Evolutionary conservation across 2,797 vertebrate species (phyloP), one percentile per base, ranked within the genome.

Genomic region (Microctenopoma stevenorrisi): DNA sequence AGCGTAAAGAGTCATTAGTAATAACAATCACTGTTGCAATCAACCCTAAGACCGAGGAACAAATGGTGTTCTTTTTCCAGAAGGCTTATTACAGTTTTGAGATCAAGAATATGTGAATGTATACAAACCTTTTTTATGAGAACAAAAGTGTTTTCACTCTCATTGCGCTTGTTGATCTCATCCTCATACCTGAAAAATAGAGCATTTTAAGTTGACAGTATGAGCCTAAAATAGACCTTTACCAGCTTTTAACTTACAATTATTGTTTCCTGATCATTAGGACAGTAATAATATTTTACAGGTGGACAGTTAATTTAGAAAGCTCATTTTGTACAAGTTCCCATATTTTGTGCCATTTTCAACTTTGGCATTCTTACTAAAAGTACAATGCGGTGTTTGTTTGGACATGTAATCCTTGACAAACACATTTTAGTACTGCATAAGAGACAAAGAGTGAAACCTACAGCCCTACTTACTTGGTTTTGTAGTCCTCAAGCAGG

Each of bases 121-220:
- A n/a, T 58, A 84, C 90, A 73, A 69, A 98, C 97, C 95, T 99
- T 98, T 91, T 99, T 98, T 7, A 96, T 79, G 43, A 97, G 70
- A 71, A 98, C 96, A 70, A 98, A 98, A 48, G 92, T 95, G 7
- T 99, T 98, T 83, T 99, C 97, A 0, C 93, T 95, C 1, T 93
- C 83, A 0, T 94, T 94, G 18, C 96, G 95, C 61, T 86, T 95
- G 92, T 96, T 96, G 89, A 98, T 96, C 86, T 98, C 97, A 0
- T 96, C 96, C 78, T 99, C 96, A 0, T 97, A 98, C 67, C 97
- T 99, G 80, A n/a, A 65, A 62, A 64, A 35, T 22, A 62, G 1
- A 68, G 1, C 37, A 8, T 3, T 35, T 40, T 2, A 13, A 28
- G 2, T 40, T 60, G 44, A 4, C 30, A 15, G 3, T 3, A 11